phyloP scores from a whole-genome alignment of 2,888 invertebrate genomes.

The Pheosia tremula region DNA sequence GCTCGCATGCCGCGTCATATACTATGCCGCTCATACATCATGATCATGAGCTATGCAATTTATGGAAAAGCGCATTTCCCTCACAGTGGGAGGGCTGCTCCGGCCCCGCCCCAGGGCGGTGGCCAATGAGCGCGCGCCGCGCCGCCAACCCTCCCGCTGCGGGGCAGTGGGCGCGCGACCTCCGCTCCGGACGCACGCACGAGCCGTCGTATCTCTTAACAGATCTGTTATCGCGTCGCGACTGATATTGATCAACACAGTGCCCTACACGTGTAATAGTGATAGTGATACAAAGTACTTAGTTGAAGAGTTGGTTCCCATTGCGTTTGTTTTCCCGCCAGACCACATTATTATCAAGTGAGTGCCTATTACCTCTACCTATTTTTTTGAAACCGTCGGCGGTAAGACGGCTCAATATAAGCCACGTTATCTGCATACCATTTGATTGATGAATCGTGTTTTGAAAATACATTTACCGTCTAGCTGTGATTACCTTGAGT shows the following conservation, averaged over 20 bases:
- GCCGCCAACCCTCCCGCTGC: constrained; percentile 35
- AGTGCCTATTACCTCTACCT: constrained; percentile 11
- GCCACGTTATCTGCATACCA: no score
- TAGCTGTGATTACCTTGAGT: no score
- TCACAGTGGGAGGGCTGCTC: constrained; percentile 15
- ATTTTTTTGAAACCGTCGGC: neutral
- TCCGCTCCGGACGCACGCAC: constrained; percentile 51
- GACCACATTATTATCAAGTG: neutral
- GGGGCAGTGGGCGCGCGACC: constrained; percentile 59
- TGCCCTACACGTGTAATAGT: constrained; percentile 29
- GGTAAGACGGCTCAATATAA: neutral
- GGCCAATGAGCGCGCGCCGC: constrained; percentile 34
- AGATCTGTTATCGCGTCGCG: constrained; percentile 35
- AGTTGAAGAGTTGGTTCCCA: constrained; percentile 6
- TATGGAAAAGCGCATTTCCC: constrained; percentile 59
- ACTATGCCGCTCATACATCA: constrained; percentile 24
- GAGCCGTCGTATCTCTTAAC: constrained; percentile 18
- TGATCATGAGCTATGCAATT: constrained; percentile 40
- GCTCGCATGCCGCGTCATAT: constrained; percentile 19
- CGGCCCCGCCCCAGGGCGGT: constrained; percentile 30
- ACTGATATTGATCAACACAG: constrained; percentile 39
- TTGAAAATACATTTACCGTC: no score
- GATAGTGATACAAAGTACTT: constrained; percentile 34
- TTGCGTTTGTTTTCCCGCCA: neutral
- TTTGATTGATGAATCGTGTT: no score